Evolutionary conservation across 2,888 invertebrate genomes (phyloP), one percentile per base, ranked within the genome.

Genomic region (Chrysotoxum bicinctum): DNA sequence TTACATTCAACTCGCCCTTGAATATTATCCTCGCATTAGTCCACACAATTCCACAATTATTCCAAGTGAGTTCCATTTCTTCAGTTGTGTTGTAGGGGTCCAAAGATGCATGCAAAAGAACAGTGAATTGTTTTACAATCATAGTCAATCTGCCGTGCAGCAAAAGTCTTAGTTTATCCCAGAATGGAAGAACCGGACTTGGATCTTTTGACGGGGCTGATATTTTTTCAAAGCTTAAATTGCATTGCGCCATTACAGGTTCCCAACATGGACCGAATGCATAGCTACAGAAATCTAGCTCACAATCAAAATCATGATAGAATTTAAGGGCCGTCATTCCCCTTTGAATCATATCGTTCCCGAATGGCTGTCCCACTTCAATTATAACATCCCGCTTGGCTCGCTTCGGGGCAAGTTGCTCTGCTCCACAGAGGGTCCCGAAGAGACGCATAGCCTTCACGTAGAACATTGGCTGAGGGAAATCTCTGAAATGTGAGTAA

Each of bases 211-310:
- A 98, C 0, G 96, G 96, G 0, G 96, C 94, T 4, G 96, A 94
- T 16, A 97, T 97, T 91, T 96, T 96, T 90, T 98, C 98, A 92
- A 98, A 96, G 87, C 96, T 96, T 93, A 92, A 80, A 89, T 92
- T 92, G 69, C 91, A 92, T 72, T 92, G 92, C 10, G 92, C 92
- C 91, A 92, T 92, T 0, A 92, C 98, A 0, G 99, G 99, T 90
- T 99, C 99, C 99, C 99, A 99, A 91, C 99, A 99, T 0, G 99
- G 98, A 0, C 99, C 99, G 90, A 99, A 99, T 0, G 99, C 98
- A 91, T 98, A 97, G 90, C 96, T 96, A 90, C 95, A 97, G 87
- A 96, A 95, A 69, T 96, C 95, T 89, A 98, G 95, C 91, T 98
- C 98, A 93, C 98, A 98, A 92, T 98, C 98, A 77, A 99, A 94